Conservation (phyloP, 1,140 invertebrate genomes). For the Cecropterus lyciades region DNA sequence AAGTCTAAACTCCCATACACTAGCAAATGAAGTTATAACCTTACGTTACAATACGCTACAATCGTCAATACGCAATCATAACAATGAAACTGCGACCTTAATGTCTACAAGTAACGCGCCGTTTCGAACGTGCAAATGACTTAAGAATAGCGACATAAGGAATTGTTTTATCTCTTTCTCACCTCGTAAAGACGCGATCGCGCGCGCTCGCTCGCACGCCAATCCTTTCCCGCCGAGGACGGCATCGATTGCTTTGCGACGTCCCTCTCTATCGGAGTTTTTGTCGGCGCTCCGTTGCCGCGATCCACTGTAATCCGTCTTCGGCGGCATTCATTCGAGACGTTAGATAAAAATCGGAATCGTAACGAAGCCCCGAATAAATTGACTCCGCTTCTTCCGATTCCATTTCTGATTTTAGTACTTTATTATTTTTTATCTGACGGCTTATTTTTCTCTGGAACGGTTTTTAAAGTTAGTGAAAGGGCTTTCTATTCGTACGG, state of each 20-base stretch:
- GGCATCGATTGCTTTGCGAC: constrained; percentile 72
- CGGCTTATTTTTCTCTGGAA: constrained; percentile 46
- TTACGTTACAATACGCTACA: constrained; percentile 68
- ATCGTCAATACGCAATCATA: constrained; percentile 70
- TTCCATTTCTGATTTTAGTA: constrained; percentile 67
- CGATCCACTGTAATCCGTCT: constrained; percentile 76
- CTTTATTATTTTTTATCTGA: constrained; percentile 64
- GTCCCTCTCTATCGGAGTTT: constrained; percentile 76
- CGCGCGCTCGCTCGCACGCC: constrained; percentile 62
- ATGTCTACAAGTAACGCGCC: constrained; percentile 69
- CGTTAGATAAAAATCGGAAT: constrained; percentile 80
- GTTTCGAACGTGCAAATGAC: constrained; percentile 70
- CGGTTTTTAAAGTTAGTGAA: no score
- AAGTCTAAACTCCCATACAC: constrained; percentile 61
- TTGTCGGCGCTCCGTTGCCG: constrained; percentile 56
- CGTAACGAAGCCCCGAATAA: constrained; percentile 75
- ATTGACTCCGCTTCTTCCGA: constrained; percentile 71
- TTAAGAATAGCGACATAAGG: constrained; percentile 82
- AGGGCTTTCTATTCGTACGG: no score
- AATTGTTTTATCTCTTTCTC: constrained; percentile 83
- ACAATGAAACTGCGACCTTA: constrained; percentile 81
- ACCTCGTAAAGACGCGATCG: constrained; percentile 76
- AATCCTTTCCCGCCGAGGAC: constrained; percentile 71
- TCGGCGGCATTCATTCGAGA: constrained; percentile 73
- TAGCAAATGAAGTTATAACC: constrained; percentile 78